Percentiles rank a stretch among this genome's conserved stretches.
These are phyloP conservation scores for Sus scrofa DNA, from an alignment of 2,113 vertebrate genomes.

Conservation along the genomic window DNA sequence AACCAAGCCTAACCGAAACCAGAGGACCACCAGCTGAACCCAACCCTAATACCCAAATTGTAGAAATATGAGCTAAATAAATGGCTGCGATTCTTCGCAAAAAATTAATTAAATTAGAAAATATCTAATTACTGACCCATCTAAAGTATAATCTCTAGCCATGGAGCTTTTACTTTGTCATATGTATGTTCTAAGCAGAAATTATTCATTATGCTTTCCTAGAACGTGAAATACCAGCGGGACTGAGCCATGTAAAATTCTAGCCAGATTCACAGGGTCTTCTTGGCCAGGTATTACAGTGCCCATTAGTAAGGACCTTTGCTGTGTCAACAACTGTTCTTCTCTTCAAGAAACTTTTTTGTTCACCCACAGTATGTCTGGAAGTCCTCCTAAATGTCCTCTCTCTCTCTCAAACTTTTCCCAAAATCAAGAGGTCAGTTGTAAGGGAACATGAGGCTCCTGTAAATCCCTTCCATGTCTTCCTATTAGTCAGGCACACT, in stretches of 20 bases:
- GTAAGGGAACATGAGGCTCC: neutral
- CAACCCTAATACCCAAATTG: neutral
- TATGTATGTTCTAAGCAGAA: conserved; percentile 36
- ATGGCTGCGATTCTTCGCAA: neutral
- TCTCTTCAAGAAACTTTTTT: neutral
- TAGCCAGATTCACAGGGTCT: neutral
- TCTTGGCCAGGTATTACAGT: neutral
- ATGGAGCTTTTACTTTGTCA: neutral
- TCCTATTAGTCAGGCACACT: neutral
- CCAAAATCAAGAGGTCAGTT: neutral
- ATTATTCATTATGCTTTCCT: conserved; percentile 40
- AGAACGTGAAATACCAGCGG: conserved; percentile 94
- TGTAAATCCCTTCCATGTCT: neutral
- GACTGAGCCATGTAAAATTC: conserved; percentile 80
- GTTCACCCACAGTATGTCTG: neutral
- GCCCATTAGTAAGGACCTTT: neutral
- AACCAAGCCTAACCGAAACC: neutral
- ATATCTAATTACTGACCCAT: neutral
- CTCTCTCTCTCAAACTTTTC: neutral
- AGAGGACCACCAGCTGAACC: neutral
- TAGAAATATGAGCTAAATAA: neutral
- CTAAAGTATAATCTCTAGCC: neutral
- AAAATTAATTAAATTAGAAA: neutral
- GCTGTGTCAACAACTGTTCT: neutral
- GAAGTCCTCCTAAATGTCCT: neutral